Conservation (phyloP, 2,113 vertebrate species). For the Paramisgurnus dabryanus region DNA sequence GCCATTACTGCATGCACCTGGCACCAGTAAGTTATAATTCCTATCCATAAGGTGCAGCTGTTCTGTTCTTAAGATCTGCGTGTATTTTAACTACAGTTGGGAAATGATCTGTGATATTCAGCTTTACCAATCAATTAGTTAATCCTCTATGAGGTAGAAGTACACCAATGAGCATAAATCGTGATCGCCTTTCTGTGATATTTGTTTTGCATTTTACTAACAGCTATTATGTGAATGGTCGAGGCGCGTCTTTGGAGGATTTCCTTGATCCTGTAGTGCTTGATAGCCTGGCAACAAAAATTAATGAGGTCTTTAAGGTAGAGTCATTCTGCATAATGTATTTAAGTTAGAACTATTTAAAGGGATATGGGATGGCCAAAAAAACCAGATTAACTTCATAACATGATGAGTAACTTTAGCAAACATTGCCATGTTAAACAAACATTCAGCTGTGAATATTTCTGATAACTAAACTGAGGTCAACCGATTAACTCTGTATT, state of each 20-base stretch:
- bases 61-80: background rate
- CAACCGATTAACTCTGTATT: conserved; percentile 44
- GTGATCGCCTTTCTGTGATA: background rate
- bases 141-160: background rate
- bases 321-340: background rate
- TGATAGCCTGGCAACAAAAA: conserved; percentile 78
- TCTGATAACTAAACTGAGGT: conserved; percentile 48
- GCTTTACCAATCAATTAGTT: background rate
- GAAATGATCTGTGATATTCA: background rate
- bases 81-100: background rate
- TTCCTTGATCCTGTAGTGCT: conserved; percentile 87
- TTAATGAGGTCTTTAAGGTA: conserved; percentile 79
- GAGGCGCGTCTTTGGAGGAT: conserved; percentile 81
- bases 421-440: too few species aligned
- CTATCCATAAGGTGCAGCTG: background rate
- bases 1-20: conserved; percentile 86
- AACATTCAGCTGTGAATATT: background rate
- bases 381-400: too few species aligned
- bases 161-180: background rate
- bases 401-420: too few species aligned
- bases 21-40: conserved; percentile 86
- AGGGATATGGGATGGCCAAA: background rate
- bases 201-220: conserved; percentile 22
- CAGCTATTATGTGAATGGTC: conserved; percentile 93
- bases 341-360: background rate